Conservation (phyloP, 2,888 invertebrate species). For the Malthinus seriepunctatus region DNA sequence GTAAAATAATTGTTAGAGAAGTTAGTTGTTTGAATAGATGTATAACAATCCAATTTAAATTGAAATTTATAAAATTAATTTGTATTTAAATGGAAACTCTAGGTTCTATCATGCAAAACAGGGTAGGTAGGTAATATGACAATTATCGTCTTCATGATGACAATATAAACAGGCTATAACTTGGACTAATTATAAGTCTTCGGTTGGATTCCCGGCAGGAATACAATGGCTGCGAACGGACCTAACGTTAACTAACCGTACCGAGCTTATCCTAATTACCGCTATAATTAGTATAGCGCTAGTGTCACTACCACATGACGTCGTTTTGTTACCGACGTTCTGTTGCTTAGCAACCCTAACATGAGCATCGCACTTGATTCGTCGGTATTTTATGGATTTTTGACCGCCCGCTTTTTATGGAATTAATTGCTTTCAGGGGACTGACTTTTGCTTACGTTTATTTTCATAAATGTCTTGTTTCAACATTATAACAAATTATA, state of each 20-base stretch:
- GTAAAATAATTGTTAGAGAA: constrained; percentile 3
- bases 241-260: constrained; percentile 49
- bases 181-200: constrained; percentile 49
- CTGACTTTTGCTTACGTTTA: constrained; percentile 15
- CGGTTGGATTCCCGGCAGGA: constrained; percentile 41
- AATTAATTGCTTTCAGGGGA: constrained; percentile 34
- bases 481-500: background rate
- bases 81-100: constrained; percentile 19
- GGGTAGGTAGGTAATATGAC: constrained; percentile 46
- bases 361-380: constrained; percentile 41
- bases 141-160: constrained; percentile 50
- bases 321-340: constrained; percentile 49
- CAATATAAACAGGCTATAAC: constrained; percentile 52
- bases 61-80: constrained; percentile 27
- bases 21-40: constrained; percentile 1
- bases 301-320: constrained; percentile 44
- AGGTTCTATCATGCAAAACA: constrained; percentile 42
- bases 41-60: constrained; percentile 12
- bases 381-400: constrained; percentile 50
- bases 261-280: constrained; percentile 55
- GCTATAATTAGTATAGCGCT: constrained; percentile 53
- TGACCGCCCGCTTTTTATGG: constrained; percentile 40
- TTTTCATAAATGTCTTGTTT: constrained; percentile 21
- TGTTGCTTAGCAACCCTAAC: constrained; percentile 39
- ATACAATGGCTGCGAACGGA: constrained; percentile 38